Conservation (phyloP, 2,113 vertebrate genomes). For the Bubo bubo region DNA sequence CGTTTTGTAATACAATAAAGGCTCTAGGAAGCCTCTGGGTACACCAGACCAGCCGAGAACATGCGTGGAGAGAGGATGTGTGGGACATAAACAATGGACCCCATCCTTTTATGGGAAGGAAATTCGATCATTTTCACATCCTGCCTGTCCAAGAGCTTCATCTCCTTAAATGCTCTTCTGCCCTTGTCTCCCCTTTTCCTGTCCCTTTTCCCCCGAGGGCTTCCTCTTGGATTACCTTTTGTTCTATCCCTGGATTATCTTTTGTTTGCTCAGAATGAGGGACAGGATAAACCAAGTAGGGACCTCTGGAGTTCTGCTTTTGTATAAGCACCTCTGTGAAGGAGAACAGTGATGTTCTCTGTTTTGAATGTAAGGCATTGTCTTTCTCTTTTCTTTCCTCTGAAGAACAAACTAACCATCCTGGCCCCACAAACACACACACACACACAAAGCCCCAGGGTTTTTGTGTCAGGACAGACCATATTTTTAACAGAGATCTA, state of each 20-base stretch:
- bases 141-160: slow-evolving; percentile 61
- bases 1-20: slow-evolving; percentile 80
- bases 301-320: slow-evolving; percentile 27
- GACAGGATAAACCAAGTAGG: not conserved
- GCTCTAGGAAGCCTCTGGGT: slow-evolving; percentile 77
- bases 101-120: slow-evolving; percentile 72
- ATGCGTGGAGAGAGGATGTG: slow-evolving; percentile 62
- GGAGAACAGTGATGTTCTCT: slow-evolving; percentile 6
- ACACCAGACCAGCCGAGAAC: slow-evolving; percentile 43
- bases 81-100: slow-evolving; percentile 66
- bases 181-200: not conserved
- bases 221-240: slow-evolving; percentile 60
- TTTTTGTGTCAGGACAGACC: slow-evolving; percentile 1
- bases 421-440: not conserved
- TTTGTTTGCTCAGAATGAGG: slow-evolving; percentile 51
- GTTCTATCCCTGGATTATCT: slow-evolving; percentile 28
- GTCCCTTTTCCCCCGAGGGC: not conserved
- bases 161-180: slow-evolving; percentile 29
- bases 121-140: slow-evolving; percentile 71
- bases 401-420: slow-evolving; percentile 30
- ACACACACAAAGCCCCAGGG: not conserved
- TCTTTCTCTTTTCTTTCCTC: slow-evolving; percentile 58
- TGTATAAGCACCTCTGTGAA: slow-evolving; percentile 33
- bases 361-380: slow-evolving; percentile 9
- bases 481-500: not conserved